A percentile compares a stretch with the other conserved stretches of the same genome.
phyloP scores from a whole-genome alignment of 2,888 invertebrate genomes.

The Rhogogaster chlorosoma region DNA sequence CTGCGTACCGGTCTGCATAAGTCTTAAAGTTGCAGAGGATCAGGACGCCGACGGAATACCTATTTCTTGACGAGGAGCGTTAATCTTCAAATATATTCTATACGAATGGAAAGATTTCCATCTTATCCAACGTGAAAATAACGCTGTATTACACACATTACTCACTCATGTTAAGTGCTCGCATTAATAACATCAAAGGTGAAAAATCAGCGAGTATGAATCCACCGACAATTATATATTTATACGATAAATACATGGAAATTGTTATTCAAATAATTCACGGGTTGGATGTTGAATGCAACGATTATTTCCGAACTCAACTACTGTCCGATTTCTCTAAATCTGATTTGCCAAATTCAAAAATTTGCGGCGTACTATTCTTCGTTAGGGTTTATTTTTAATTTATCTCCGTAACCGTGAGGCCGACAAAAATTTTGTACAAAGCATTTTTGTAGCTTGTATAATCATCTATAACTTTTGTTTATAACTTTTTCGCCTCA shows the following conservation, averaged over 20 bases:
- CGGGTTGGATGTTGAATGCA: too few species aligned
- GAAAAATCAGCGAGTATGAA: neutral
- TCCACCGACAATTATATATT: neutral
- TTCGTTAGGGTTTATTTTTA: too few species aligned
- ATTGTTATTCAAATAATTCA: too few species aligned
- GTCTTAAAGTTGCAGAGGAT: neutral
- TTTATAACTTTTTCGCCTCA: too few species aligned
- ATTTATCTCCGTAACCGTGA: too few species aligned
- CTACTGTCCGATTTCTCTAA: too few species aligned
- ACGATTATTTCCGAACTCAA: too few species aligned
- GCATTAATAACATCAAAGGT: neutral
- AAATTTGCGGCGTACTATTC: too few species aligned
- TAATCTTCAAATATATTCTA: neutral
- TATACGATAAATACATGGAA: neutral
- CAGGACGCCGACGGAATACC: slow-evolving; percentile 11
- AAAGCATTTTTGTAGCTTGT: too few species aligned
- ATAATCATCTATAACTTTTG: too few species aligned
- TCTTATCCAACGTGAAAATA: neutral
- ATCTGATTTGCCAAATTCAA: too few species aligned
- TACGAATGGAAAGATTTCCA: neutral
- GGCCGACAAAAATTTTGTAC: too few species aligned
- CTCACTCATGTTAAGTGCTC: neutral
- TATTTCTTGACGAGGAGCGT: neutral
- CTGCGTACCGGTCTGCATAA: neutral
- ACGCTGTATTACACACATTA: neutral